phyloP scores from a whole-genome alignment of 2,797 vertebrate genomes.

The Cercopithecus neglectus region DNA sequence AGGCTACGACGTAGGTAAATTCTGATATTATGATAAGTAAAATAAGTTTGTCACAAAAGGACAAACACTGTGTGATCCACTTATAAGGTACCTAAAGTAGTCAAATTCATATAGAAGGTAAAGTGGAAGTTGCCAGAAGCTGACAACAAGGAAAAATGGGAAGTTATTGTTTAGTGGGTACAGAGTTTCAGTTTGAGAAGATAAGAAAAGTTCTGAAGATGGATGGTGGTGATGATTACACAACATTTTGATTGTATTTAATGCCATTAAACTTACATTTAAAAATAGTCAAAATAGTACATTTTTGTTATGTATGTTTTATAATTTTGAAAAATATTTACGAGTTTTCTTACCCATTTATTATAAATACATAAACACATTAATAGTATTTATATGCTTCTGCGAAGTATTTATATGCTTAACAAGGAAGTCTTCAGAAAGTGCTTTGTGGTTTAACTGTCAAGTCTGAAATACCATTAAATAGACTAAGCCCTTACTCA shows the following conservation, averaged over 20 bases:
- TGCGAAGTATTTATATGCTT: background rate
- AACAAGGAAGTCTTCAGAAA: background rate
- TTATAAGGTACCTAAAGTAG: background rate
- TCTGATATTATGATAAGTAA: background rate
- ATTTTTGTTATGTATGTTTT: background rate
- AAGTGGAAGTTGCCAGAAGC: background rate
- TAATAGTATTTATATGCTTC: background rate
- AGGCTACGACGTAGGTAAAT: background rate
- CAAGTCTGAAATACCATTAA: background rate
- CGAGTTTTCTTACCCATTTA: conserved; percentile 18
- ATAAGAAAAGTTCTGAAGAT: background rate
- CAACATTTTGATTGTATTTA: background rate
- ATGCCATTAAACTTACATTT: background rate
- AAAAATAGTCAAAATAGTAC: background rate
- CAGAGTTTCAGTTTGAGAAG: background rate
- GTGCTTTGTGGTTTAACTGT: background rate
- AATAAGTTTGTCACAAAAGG: background rate
- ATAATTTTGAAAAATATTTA: background rate
- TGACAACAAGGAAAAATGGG: background rate
- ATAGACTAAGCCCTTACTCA: background rate
- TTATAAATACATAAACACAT: background rate
- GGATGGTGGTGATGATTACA: background rate
- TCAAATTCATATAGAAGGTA: background rate
- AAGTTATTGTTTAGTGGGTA: background rate
- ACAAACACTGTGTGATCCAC: background rate